Evolutionary conservation across 2,888 invertebrate species (phyloP).

Genomic region (Cephalotes varians): DNA sequence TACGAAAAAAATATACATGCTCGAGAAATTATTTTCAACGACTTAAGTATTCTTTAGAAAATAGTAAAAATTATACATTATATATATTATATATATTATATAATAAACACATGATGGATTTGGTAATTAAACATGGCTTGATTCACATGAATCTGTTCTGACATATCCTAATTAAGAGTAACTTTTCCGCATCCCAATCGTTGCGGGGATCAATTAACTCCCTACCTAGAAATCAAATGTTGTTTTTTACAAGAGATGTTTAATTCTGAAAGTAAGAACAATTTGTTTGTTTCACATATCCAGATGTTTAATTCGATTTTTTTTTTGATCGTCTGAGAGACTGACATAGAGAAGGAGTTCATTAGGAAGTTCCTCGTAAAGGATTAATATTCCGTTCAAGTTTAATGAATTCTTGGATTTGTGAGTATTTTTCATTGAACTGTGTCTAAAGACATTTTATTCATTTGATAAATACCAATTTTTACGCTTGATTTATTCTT

Average conservation of each 20-base stretch:
- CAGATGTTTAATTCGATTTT: background rate
- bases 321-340: background rate
- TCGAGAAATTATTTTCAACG: background rate
- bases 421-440: slow-evolving; percentile 4
- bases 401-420: slow-evolving; percentile 36
- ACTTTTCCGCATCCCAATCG: background rate
- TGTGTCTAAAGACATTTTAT: slow-evolving; percentile 2
- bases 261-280: background rate
- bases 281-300: slow-evolving; percentile 9
- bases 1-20: background rate
- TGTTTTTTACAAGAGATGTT: background rate
- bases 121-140: background rate
- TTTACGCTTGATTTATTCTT: slow-evolving; percentile 10
- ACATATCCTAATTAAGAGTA: background rate
- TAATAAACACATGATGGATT: background rate
- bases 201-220: slow-evolving; percentile 11
- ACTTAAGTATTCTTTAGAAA: background rate
- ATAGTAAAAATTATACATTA: background rate
- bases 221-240: background rate
- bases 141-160: background rate
- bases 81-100: background rate
- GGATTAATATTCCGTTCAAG: slow-evolving; percentile 12
- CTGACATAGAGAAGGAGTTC: background rate
- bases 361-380: background rate
- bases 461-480: slow-evolving; percentile 20